A percentile compares a stretch with the other conserved stretches of the same genome.
Conservation (phyloP, 2,888 invertebrate genomes). For the Ornithoptera priamus region DNA sequence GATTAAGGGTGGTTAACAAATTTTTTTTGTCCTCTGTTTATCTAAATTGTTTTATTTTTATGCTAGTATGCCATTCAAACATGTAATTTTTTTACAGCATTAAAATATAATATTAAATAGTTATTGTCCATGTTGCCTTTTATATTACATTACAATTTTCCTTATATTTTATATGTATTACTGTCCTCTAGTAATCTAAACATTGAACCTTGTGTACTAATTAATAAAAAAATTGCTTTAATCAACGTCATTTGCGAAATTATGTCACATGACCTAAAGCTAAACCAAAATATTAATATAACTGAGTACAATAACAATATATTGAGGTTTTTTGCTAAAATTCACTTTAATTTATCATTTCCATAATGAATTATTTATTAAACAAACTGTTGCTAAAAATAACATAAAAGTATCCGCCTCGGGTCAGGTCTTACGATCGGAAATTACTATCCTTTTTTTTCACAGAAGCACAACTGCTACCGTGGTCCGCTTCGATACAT, state of each 20-base stretch:
- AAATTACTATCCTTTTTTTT: slow-evolving; percentile 50
- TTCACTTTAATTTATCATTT: not conserved
- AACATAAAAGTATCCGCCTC: slow-evolving; percentile 53
- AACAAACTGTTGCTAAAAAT: slow-evolving; percentile 39
- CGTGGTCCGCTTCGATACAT: slow-evolving; percentile 52
- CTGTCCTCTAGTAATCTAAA: not conserved
- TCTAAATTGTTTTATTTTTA: slow-evolving; percentile 2
- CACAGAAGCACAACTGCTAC: slow-evolving; percentile 54
- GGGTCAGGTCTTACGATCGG: slow-evolving; percentile 37
- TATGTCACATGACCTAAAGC: not conserved
- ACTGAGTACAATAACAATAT: not conserved
- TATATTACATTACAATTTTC: not conserved
- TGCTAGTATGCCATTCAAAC: not conserved
- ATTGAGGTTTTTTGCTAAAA: not conserved
- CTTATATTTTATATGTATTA: not conserved
- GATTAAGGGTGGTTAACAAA: slow-evolving; percentile 56
- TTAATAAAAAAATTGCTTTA: not conserved
- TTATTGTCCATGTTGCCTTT: not conserved
- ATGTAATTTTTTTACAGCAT: too few relatives aligned
- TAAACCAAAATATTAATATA: not conserved
- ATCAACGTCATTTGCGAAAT: not conserved
- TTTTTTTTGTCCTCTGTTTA: slow-evolving; percentile 25
- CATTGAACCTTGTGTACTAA: not conserved
- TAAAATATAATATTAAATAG: not conserved
- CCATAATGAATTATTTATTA: slow-evolving; percentile 5